phyloP scores from a whole-genome alignment of 92 coral and sea anemone species.

The Pocillopora meandrina region DNA sequence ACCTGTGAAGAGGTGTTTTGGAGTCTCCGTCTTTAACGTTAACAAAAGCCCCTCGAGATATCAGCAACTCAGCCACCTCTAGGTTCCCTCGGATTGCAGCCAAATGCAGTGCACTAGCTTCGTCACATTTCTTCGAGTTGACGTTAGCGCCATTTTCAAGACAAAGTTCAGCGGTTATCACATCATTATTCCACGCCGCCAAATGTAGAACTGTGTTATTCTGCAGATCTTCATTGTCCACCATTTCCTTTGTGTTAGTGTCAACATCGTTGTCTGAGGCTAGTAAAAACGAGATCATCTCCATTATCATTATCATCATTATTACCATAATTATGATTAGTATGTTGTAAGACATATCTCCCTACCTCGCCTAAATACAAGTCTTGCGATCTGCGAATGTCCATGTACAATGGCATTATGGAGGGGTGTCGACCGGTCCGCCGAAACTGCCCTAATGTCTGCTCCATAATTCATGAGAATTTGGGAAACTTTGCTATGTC shows the following conservation, averaged over 20 bases:
- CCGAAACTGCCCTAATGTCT: constrained; percentile 51
- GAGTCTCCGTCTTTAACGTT: constrained; percentile 56
- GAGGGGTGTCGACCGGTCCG: constrained; percentile 65
- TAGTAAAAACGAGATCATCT: not conserved
- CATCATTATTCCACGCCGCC: constrained; percentile 52
- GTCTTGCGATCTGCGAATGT: constrained; percentile 43
- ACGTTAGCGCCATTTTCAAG: constrained; percentile 65
- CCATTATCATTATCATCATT: not conserved
- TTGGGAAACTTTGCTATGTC: constrained; percentile 46
- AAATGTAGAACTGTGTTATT: constrained; percentile 60
- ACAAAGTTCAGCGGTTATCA: constrained; percentile 42
- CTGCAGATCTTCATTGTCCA: constrained; percentile 46
- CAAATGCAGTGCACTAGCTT: constrained; percentile 58
- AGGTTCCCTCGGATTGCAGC: constrained; percentile 67
- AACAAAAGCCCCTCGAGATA: constrained; percentile 58
- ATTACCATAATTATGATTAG: no score
- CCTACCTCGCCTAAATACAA: constrained; percentile 69
- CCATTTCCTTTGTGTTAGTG: constrained; percentile 14
- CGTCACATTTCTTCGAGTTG: constrained; percentile 30
- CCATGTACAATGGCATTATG: constrained; percentile 61
- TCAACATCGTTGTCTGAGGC: constrained; percentile 32
- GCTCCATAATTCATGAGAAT: constrained; percentile 62
- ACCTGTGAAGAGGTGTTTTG: constrained; percentile 75
- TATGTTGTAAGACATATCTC: not conserved
- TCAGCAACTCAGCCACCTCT: constrained; percentile 52